A percentile compares a stretch with the other conserved stretches of the same genome.
Evolutionary conservation across 2,113 vertebrate species (phyloP).

Genomic region (Mastomys coucha): DNA sequence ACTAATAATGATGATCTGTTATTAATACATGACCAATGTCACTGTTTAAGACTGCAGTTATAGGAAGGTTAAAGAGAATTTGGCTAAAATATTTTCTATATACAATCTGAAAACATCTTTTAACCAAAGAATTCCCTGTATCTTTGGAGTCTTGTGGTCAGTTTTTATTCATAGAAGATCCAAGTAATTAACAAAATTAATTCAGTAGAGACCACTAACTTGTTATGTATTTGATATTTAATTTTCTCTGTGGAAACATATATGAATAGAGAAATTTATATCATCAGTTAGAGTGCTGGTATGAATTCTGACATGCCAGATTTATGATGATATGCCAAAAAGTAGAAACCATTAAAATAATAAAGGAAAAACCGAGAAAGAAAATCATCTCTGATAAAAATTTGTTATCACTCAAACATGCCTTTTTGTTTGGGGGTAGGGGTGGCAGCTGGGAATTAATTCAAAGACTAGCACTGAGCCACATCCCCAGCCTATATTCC

Average conservation of each 20-base stretch:
- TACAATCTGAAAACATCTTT: constrained; percentile 35
- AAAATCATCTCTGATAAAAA: constrained; percentile 54
- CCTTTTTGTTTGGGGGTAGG: not conserved
- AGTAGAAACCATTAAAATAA: constrained; percentile 45
- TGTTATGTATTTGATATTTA: not conserved
- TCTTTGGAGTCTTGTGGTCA: constrained; percentile 34
- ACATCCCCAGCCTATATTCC: not conserved
- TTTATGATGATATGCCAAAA: constrained; percentile 52
- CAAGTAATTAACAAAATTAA: constrained; percentile 62
- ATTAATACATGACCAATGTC: constrained; percentile 37
- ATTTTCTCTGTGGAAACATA: constrained; percentile 49
- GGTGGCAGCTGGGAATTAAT: not conserved
- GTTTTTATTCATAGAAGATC: constrained; percentile 66
- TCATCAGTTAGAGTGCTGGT: not conserved
- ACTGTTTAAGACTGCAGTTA: not conserved
- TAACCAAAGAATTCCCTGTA: constrained; percentile 34
- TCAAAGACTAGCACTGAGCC: not conserved
- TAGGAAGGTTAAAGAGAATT: constrained; percentile 31
- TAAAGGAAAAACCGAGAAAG: constrained; percentile 44
- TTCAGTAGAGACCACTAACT: constrained; percentile 21
- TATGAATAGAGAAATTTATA: constrained; percentile 58
- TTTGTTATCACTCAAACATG: not conserved
- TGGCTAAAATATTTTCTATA: constrained; percentile 49
- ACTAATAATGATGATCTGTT: not conserved
- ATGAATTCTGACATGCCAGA: constrained; percentile 52